A percentile compares a stretch with the other conserved stretches of the same genome.
These are phyloP conservation scores for Pyralis farinalis DNA, from an alignment of 2,888 invertebrate species.

Conservation along the genomic window DNA sequence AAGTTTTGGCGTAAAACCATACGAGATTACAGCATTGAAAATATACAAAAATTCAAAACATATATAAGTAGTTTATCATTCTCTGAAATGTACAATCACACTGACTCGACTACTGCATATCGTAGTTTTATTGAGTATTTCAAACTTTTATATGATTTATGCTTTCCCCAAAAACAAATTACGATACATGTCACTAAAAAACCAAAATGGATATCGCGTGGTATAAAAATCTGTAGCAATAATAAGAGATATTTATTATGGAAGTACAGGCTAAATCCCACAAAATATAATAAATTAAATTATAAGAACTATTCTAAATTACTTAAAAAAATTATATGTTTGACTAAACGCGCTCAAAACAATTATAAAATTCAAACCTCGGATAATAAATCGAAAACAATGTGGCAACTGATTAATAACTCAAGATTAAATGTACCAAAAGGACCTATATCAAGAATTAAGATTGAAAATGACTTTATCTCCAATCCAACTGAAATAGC, in stretches of 20 bases:
- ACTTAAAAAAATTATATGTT: conserved; percentile 1
- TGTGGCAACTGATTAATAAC: too few species aligned
- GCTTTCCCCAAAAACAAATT: neutral
- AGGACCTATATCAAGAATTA: too few species aligned
- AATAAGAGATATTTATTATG: neutral
- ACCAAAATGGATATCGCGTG: conserved; percentile 3
- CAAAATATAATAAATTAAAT: neutral
- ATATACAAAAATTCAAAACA: conserved; percentile 7
- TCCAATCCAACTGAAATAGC: too few species aligned
- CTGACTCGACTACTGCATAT: conserved; percentile 6
- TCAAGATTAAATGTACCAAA: too few species aligned
- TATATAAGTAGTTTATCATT: conserved; percentile 1
- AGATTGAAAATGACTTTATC: too few species aligned
- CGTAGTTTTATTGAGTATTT: neutral
- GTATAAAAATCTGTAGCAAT: conserved; percentile 1
- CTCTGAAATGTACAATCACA: conserved; percentile 1
- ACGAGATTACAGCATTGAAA: conserved; percentile 2
- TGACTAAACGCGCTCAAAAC: conserved; percentile 1
- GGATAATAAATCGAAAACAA: too few species aligned
- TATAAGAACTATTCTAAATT: neutral
- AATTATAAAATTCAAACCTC: neutral
- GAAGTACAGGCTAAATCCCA: neutral
- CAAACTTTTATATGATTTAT: conserved; percentile 1
- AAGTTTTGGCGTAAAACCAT: conserved; percentile 1
- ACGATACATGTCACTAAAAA: neutral